Evolutionary conservation across 2,797 vertebrate genomes (phyloP), one percentile per base, ranked within the genome.

Genomic region (Acrocephalus scirpaceus): DNA sequence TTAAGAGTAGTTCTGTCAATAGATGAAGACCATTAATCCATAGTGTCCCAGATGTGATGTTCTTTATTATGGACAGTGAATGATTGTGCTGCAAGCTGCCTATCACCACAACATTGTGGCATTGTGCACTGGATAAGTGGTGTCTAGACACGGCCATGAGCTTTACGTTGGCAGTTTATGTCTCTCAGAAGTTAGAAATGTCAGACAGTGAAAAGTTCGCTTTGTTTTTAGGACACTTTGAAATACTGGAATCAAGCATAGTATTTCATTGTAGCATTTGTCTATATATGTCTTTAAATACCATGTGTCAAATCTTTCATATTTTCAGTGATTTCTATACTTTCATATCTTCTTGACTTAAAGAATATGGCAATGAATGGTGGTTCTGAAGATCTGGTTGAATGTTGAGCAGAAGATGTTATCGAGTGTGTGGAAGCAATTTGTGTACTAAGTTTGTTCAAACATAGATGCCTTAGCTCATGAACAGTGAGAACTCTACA

Each of bases 391-490:
- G 82, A 77, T 60, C 21, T 50, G 25, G 56, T 69, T 38, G 38
- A 90, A 74, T 38, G 6, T 10, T 65, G 66, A 72, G 72, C 61
- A 79, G 69, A 90, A 47, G 36, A 69, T 1, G 0, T 30, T 53
- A 71, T 54, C 0, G 0, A 29, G 23, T 44, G 21, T 30, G 64
- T 89, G 94, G 45, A 85, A 47, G 51, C n/a, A 62, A 38, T 79
- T 80, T 14, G 18, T 78, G 89, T 96, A 50, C 86, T 40, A 62
- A 65, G 78, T 81, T 94, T 94, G 16, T 94, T 54, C 79, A 87
- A 92, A 84, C 44, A 81, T 17, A 53, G 77, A 54, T 78, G 30
- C 22, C 2, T 91, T 95, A 58, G 57, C 51, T 85, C 20, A 18
- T 27, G 61, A 86, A 74, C 72, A 84, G 69, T 2, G 7, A 78